Base-by-base conservation (phyloP, 1,140 invertebrate species). In the Ruditapes philippinarum region DNA sequence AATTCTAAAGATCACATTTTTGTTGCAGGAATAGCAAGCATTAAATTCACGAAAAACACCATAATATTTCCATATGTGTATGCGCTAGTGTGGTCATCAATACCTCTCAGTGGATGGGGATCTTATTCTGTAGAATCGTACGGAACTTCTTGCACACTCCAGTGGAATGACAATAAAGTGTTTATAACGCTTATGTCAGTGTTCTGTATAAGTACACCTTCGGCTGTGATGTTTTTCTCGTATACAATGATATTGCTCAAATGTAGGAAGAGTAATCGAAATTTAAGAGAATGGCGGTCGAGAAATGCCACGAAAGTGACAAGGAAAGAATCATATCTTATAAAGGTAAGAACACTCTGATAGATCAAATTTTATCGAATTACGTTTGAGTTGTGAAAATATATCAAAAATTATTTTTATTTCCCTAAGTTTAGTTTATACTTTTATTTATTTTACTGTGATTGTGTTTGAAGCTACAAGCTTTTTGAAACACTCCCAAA, bases 41-140 rank as follows among this genome's bases (percentile, higher is more conserved):
- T 17, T 12, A 36, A 25, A 19, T 57, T 0, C 1, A 86, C 68
- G 2, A 0, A 40, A 4, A 33, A 25, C 33, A 7, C 78, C 14
- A 84, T 92, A 5, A 17, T 92, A 22, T 62, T 85, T 11, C 89
- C 85, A 40, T 92, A 92, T 78, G 4, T 93, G 17, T 93, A 90
- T 76, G 90, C 92, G n/a, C 57, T 86, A 14, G 57, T 93, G 22
- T 94, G 92, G 93, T 80, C 93, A 1, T 51, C 65, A 0, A 80
- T 92, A n/a, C 95, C 95, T 0, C 68, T 95, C 12, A 70, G 94
- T 17, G 94, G 94, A 22, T 93, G 94, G 90, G 95, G 94, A 12
- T 90, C 89, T n/a, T 96, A 95, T 80, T 94, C 92, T 31, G 92
- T 94, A 12, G 95, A 96, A 76, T 94, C 95, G 19, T 95, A 95